Evolutionary conservation across 2,113 vertebrate genomes (phyloP).

Genomic region (Protobothrops mucrosquamatus): DNA sequence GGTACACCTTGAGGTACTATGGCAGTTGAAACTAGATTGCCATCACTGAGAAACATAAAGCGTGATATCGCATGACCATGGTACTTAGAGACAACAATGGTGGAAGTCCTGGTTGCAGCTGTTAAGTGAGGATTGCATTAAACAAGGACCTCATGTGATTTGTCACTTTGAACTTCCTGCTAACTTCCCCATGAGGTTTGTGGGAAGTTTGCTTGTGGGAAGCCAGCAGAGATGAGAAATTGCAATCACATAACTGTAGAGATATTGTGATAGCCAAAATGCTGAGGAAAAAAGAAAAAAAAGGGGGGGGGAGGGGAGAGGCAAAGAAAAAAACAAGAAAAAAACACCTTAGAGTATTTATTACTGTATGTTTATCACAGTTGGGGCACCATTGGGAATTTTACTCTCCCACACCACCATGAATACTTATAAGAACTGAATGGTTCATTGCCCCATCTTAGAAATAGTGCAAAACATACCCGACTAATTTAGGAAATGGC

Average conservation of each 20-base stretch:
- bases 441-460: not conserved
- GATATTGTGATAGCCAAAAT: not conserved
- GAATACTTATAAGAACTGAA: not conserved
- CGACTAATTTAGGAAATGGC: not conserved
- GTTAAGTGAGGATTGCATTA: not conserved
- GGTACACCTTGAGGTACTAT: not conserved
- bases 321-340: not conserved
- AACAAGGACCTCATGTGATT: not conserved
- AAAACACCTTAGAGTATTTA: not conserved
- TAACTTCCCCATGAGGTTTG: not conserved
- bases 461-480: not conserved
- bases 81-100: not conserved
- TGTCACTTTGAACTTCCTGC: not conserved
- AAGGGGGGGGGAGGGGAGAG: not conserved
- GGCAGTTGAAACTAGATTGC: not conserved
- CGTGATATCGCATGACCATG: not conserved
- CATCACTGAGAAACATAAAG: not conserved
- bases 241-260: not conserved
- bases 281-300: not conserved
- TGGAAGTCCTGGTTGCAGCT: not conserved
- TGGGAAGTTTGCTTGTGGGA: not conserved
- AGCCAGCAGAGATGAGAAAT: not conserved
- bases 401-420: not conserved
- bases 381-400: not conserved
- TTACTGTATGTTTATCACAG: not conserved